Conservation (phyloP, 2,888 invertebrate genomes). For the Phragmatobia fuliginosa region DNA sequence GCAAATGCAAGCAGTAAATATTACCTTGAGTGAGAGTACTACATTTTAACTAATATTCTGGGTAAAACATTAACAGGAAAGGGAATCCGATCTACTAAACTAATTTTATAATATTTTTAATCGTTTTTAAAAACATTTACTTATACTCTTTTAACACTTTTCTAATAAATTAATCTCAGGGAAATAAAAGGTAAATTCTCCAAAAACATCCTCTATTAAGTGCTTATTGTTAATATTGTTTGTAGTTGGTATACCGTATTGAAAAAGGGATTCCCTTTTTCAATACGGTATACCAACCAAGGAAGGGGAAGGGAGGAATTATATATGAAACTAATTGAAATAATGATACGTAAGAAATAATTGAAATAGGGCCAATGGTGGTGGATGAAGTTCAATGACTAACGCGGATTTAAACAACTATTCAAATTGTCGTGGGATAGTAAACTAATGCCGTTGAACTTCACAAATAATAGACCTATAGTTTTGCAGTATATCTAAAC, state of each 20-base stretch:
- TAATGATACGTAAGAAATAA: conserved; percentile 14
- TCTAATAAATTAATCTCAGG: too few relatives aligned
- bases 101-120: conserved; percentile 1
- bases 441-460: conserved; percentile 31
- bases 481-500: conserved; percentile 5
- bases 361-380: conserved; percentile 12
- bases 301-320: too few relatives aligned
- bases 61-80: neutral
- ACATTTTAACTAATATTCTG: neutral
- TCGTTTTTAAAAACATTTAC: too few relatives aligned
- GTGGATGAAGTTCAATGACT: conserved; percentile 19
- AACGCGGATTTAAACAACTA: conserved; percentile 14
- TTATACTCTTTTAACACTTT: too few relatives aligned
- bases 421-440: conserved; percentile 35
- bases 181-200: too few relatives aligned
- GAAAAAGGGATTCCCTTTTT: too few relatives aligned
- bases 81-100: neutral
- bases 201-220: too few relatives aligned
- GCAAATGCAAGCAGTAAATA: conserved; percentile 1
- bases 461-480: conserved; percentile 26
- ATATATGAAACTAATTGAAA: conserved; percentile 4
- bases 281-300: too few relatives aligned
- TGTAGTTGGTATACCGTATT: too few relatives aligned
- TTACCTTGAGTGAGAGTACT: neutral
- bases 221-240: too few relatives aligned